Evolutionary conservation across 1,140 invertebrate genomes (phyloP).

Genomic region (Tetraneura akinire): DNA sequence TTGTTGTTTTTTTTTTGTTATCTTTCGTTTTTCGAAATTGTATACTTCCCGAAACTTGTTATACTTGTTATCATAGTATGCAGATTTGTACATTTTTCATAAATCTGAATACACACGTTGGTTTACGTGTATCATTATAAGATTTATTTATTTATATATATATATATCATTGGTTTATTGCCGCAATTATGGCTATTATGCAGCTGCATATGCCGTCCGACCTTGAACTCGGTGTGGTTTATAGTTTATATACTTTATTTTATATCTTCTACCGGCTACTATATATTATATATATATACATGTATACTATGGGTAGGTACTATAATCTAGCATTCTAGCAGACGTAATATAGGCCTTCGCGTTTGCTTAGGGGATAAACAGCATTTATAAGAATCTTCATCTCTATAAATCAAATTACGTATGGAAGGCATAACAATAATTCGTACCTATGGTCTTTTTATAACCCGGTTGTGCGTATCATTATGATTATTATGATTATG

Average conservation of each 20-base stretch:
- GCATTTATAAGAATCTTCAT: not conserved
- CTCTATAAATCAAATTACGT: slow-evolving; percentile 19
- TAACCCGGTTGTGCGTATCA: not conserved
- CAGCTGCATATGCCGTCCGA: not conserved
- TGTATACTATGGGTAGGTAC: too few species aligned
- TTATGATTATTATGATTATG: too few species aligned
- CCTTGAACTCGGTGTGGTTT: slow-evolving; percentile 21
- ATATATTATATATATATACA: too few species aligned
- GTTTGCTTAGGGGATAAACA: not conserved
- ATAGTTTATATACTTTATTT: too few species aligned
- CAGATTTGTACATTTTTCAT: not conserved
- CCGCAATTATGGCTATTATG: not conserved
- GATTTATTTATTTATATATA: not conserved
- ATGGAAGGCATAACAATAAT: not conserved
- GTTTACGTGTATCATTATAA: too few species aligned
- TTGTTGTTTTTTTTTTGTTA: too few species aligned
- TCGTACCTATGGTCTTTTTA: not conserved
- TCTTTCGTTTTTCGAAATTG: too few species aligned
- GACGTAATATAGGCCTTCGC: too few species aligned
- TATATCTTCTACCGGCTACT: not conserved
- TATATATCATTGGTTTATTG: not conserved
- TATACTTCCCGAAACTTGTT: too few species aligned
- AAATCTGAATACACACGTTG: not conserved
- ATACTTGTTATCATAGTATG: too few species aligned
- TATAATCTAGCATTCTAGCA: too few species aligned